Evolutionary conservation across 2,888 invertebrate genomes (phyloP), one percentile per base, ranked within the genome.

Genomic region (Caenorhabditis parvicauda): DNA sequence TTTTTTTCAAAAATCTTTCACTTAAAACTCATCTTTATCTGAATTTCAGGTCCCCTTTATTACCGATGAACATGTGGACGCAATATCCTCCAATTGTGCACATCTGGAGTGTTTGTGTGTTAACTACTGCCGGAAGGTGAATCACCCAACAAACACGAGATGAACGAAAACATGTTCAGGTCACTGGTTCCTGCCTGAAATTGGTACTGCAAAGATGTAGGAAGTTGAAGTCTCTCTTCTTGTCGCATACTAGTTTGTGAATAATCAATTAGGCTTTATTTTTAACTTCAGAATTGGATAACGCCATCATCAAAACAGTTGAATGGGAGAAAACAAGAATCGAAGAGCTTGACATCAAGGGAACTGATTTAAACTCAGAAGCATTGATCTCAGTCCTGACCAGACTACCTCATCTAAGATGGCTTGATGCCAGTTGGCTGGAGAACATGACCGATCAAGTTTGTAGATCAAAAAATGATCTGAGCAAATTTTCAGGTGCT

Each of bases 11-110:
- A n/a, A n/a, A n/a, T n/a, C n/a, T n/a, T n/a, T n/a, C n/a, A n/a
- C n/a, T n/a, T n/a, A n/a, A n/a, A n/a, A n/a, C n/a, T n/a, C n/a
- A n/a, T n/a, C n/a, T n/a, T n/a, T n/a, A n/a, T n/a, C n/a, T n/a
- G n/a, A 22, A 19, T 53, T 57, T 24, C 19, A 63, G 75, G 72
- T 81, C 59, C 76, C 77, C 6, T 81, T 81, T 48, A 74, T 81
- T 6, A 96, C 96, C 76, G 98, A 99, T 85, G 91, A 92, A 0
- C 98, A 99, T 77, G 94, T 99, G 45, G 98, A 99, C 82, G 92
- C 96, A 0, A 91, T 99, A 47, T 84, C 85, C 1, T 81, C 81
- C 5, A 84, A 82, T 47, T 80, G 79, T 53, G 81, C 80, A 14
- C 87, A 96, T 88, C 84, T 98, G 80, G 96, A 98, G 83, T 94